Evolutionary conservation across 2,797 vertebrate species (phyloP).

Genomic region (Botia kubotai): DNA sequence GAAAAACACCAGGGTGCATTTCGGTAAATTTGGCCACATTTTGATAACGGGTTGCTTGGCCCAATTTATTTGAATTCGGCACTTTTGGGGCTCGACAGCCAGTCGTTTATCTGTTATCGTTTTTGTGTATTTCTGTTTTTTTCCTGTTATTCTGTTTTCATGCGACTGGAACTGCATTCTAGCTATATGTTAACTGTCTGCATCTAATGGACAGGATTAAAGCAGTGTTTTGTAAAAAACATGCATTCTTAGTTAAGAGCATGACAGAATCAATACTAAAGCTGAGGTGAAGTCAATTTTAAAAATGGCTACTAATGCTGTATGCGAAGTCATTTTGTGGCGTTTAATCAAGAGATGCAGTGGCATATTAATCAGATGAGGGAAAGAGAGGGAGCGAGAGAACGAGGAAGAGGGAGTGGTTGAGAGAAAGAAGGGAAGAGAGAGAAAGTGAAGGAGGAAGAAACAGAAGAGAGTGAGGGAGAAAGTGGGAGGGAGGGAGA

Average conservation of each 20-base stretch:
- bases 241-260: constrained; percentile 9
- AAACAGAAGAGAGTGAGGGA: not conserved
- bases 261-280: constrained; percentile 20
- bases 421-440: not conserved
- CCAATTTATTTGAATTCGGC: not conserved
- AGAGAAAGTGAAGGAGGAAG: not conserved
- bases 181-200: not conserved
- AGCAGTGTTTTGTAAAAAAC: constrained; percentile 5
- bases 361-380: constrained; percentile 26
- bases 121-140: no score
- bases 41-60: not conserved
- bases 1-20: not conserved
- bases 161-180: not conserved
- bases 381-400: not conserved
- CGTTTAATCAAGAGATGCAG: constrained; percentile 37
- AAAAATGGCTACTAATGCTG: not conserved
- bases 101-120: no score
- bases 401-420: not conserved
- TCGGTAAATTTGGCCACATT: not conserved
- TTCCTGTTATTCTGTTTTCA: no score
- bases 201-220: constrained; percentile 6
- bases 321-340: constrained; percentile 18
- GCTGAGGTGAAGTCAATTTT: not conserved
- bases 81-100: not conserved
- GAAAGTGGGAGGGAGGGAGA: not conserved